Evolutionary conservation across 2,888 invertebrate genomes (phyloP), one percentile per base, ranked within the genome.

Genomic region (Cynaeus angustus): DNA sequence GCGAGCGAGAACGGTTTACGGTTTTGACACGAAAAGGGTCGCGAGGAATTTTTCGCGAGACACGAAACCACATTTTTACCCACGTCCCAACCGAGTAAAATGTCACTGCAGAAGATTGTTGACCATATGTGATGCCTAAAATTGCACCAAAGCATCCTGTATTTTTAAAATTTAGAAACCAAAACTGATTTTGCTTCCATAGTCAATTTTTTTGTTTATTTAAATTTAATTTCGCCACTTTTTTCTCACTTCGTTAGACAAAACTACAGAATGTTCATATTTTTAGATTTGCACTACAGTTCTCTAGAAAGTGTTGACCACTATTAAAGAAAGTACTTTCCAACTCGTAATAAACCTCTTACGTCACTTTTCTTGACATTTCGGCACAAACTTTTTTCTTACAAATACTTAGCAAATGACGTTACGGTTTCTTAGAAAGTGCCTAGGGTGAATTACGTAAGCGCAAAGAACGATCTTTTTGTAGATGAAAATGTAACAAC

Each of bases 401-500:
- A 6, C 3, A 41, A n/a, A 41, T 1, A 2, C 10, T 6, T 12
- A 41, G 1, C 12, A 12, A 41, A 33, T 33, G 33, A 33, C 33
- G 33, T 33, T 33, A 33, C 33, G 33, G 7, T 33, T 28, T 33
- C 33, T 7, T 33, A 6, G 33, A 37, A 37, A 37, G 37, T 37
- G 41, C 41, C 33, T 12, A 13, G 41, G 12, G 41, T 41, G 12
- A 2, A 5, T 50, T 50, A 30, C 50, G 50, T 16, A 50, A 50
- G 10, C 50, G 50, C 10, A 21, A 48, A 48, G 16, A 14, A 48
- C n/a, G 30, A 50, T 26, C 50, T 10, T 28, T 28, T 50, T 50
- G 50, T 50, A n/a, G 50, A 50, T 28, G 13, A 10, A 53, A 53
- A 37, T 53, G 33, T 13, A 53, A 9, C 53, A 33, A 10, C 16